Evolutionary conservation across 2,888 invertebrate species (phyloP).

Genomic region (Amphipyra tragopoginis): DNA sequence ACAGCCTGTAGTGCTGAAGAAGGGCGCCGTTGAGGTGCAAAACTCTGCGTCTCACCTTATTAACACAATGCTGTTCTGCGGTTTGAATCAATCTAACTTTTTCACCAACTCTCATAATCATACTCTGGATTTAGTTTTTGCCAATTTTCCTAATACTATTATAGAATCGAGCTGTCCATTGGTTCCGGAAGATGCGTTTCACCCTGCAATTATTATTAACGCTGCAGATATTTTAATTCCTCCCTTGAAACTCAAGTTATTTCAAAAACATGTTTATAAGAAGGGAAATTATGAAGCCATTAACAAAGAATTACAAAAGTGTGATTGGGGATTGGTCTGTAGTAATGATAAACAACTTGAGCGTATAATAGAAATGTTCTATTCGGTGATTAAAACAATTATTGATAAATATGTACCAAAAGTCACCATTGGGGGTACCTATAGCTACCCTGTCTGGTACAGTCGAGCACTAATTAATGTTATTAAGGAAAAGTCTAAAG

Average conservation of each 20-base stretch:
- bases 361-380: background rate
- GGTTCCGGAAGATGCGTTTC: background rate
- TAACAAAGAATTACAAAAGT: background rate
- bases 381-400: background rate
- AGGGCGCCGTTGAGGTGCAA: background rate
- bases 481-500: no score
- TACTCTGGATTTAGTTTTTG: background rate
- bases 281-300: background rate
- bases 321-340: background rate
- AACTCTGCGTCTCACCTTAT: background rate
- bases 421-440: background rate
- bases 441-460: background rate
- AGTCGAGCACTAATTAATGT: no score
- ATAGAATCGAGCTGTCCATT: background rate
- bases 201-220: background rate
- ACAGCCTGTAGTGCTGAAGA: background rate
- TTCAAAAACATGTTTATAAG: background rate
- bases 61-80: background rate
- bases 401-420: background rate
- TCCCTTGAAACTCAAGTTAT: background rate
- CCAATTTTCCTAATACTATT: background rate
- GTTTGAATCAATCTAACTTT: background rate
- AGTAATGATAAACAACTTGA: background rate
- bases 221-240: background rate
- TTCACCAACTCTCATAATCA: background rate